Evolutionary conservation across 2,797 vertebrate species (phyloP), one percentile per base, ranked within the genome.

Genomic region (Callimico goeldii): DNA sequence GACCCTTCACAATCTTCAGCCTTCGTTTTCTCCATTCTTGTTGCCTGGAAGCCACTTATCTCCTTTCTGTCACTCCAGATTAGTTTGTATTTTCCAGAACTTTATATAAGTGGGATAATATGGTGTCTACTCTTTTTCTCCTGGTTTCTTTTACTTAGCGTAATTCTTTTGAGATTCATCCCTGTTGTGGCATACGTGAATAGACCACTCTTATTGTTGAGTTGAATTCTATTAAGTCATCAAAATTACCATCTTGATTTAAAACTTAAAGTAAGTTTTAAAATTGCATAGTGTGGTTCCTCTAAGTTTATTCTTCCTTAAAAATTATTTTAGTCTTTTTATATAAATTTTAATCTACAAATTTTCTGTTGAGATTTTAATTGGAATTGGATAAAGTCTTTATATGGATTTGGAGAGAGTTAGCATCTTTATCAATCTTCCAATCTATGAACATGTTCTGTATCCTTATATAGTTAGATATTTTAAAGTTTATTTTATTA

Each of bases 41-140:
- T 0, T 28, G 11, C 12, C 43, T 1, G 28, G n/a, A 28, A 28
- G 8, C 20, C 1, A 6, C 24, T 57, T 28, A n/a, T 22, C 17
- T 70, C 77, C 22, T 70, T 72, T 82, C 64, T 72, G 48, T 19
- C 50, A n/a, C 48, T 46, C n/a, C 50, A 91, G 48, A 57, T 72
- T 61, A 61, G 30, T 30, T 39, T 20, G 13, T 43, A 15, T 46
- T 46, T 61, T 24, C 87, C 46, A 77, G 87, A 61, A 77, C 61
- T 48, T 61, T 61, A 61, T 55, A 7, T 41, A 41, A 87, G 20
- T 52, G 85, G 36, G 67, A 41, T 87, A 28, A 33, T 41, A 77
- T 0, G 15, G 14, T 10, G 8, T 77, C 30, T 76, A 39, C 50
- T 36, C 20, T 26, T 81, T 80, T 55, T 81, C n/a, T 52, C 33